Conservation (phyloP, 2,113 vertebrate genomes). For the Crotalus horridus region DNA sequence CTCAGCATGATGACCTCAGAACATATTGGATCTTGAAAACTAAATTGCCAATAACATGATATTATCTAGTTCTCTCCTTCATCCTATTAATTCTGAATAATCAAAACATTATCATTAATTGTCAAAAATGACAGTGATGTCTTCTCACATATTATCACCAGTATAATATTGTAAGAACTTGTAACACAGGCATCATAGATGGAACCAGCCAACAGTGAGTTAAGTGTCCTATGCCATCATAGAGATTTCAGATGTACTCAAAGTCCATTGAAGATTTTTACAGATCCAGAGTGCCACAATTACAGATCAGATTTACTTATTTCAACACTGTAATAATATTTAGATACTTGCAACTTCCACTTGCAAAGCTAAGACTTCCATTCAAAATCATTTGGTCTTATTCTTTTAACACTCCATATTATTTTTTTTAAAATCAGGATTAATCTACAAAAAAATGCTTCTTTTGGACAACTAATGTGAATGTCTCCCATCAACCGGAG, state of each 20-base stretch:
- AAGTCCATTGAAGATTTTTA: background rate
- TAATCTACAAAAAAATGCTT: background rate
- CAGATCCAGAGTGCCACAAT: too few species aligned
- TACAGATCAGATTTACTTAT: background rate
- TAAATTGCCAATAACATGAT: background rate
- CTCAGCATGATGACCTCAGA: background rate
- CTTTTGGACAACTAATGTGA: background rate
- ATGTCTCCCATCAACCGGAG: background rate
- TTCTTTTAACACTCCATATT: accelerated
- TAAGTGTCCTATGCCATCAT: background rate
- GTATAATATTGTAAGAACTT: background rate
- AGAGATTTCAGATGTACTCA: background rate
- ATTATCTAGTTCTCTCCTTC: background rate
- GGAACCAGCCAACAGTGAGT: background rate
- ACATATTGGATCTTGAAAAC: background rate
- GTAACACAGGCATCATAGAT: background rate
- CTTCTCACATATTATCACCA: background rate
- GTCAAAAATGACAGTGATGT: background rate
- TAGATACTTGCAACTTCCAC: background rate
- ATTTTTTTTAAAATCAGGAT: background rate
- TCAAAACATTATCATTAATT: background rate
- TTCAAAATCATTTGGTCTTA: background rate
- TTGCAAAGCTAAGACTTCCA: accelerated
- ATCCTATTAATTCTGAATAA: background rate
- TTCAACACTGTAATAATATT: background rate